These are phyloP conservation scores for Olivierus martensii DNA, from an alignment of 1,140 invertebrate species.

Conservation along the genomic window DNA sequence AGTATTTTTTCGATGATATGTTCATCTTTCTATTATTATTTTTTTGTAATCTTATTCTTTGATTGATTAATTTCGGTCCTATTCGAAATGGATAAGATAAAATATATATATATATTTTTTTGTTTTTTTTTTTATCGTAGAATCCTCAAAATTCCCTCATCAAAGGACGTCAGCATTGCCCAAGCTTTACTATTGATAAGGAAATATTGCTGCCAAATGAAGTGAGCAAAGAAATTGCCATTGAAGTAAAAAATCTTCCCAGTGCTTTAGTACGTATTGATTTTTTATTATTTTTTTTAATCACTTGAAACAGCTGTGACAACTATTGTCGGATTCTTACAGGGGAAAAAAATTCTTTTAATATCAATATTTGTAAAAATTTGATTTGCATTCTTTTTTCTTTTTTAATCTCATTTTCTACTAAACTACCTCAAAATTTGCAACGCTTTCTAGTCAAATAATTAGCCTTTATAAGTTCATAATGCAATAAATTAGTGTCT, in stretches of 20 bases:
- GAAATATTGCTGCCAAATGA: constrained; percentile 70
- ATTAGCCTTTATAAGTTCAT: no score
- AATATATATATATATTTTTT: background rate
- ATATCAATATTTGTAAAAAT: background rate
- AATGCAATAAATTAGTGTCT: background rate
- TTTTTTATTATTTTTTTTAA: no score
- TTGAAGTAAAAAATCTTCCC: constrained; percentile 73
- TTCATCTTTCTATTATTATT: background rate
- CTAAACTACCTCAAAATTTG: no score
- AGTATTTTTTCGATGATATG: background rate
- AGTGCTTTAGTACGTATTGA: constrained; percentile 9
- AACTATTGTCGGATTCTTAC: background rate
- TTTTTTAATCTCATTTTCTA: no score
- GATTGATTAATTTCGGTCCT: background rate
- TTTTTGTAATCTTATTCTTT: background rate
- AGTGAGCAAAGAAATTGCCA: constrained; percentile 68
- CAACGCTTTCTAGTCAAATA: no score
- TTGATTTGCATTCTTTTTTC: no score
- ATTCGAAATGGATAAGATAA: background rate
- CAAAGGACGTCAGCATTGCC: constrained; percentile 21
- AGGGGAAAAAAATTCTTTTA: background rate
- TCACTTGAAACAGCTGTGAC: no score
- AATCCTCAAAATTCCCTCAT: constrained; percentile 17
- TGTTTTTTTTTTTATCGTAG: background rate
- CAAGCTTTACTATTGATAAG: constrained; percentile 25